Evolutionary conservation across 2,888 invertebrate species (phyloP), one percentile per base, ranked within the genome.

Genomic region (Ornithoptera priamus): DNA sequence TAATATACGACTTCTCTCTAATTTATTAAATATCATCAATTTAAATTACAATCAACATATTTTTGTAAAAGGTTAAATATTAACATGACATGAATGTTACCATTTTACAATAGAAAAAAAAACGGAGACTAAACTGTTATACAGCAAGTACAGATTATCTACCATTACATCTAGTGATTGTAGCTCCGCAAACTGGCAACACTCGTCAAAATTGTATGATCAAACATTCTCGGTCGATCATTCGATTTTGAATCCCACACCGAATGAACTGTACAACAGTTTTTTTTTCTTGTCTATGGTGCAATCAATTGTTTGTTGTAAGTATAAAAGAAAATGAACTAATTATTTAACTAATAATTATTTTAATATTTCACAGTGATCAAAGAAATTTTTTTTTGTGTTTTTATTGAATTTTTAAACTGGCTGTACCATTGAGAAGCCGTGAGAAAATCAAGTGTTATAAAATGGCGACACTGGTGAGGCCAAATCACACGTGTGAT

Each of bases 201-300:
- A 20, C n/a, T 56, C 30, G 39, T 77, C 80, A 72, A 81, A 83
- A 85, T 85, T 74, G 75, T 75, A 80, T 78, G 82, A 85, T 85
- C 84, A 84, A 85, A 75, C n/a, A 10, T 24, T 12, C 65, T 30
- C 7, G 8, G 42, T 84, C 81, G 81, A 85, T 84, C 82, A 80
- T 76, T 71, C 75, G 80, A 84, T 84, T 81, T 80, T 79, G 80
- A 15, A 12, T 46, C 0, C 12, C 15, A 15, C 15, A 46, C 15
- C 15, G 46, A 46, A 1, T 46, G 2, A 15, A 46, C 46, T 46
- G 46, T 46, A 46, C 46, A 46, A 46, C 46, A 46, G 46, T 46
- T 46, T 46, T 46, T 10, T 39, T 39, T 39, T 30, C 30, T 39
- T 39, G 39, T 39, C 39, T 39, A 39, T 39, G 7, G 39, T 8